Conservation (phyloP, 2,113 vertebrate genomes). For the Datnioides undecimradiatus region DNA sequence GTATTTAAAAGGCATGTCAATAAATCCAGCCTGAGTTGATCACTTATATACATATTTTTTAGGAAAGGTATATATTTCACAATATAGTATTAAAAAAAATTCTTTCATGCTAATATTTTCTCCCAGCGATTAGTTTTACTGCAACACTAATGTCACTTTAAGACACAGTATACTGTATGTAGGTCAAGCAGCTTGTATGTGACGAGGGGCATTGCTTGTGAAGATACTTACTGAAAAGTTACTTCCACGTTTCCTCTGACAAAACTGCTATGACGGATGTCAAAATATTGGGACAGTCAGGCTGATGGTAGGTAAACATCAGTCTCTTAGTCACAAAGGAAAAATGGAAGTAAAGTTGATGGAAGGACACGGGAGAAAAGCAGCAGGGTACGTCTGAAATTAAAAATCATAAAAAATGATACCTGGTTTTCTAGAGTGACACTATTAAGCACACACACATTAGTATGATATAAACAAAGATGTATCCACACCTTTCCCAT, state of each 20-base stretch:
- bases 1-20: conserved; percentile 3
- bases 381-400: conserved; percentile 39
- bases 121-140: neutral
- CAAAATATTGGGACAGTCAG: conserved; percentile 53
- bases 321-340: conserved; percentile 29
- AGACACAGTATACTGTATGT: conserved; percentile 25
- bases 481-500: neutral
- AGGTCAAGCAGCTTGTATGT: conserved; percentile 40
- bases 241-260: conserved; percentile 37
- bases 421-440: neutral
- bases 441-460: neutral
- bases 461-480: neutral
- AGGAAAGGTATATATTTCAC: neutral
- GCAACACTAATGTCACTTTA: neutral
- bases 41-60: neutral
- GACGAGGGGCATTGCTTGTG: neutral
- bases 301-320: conserved; percentile 27
- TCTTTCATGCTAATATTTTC: neutral
- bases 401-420: conserved; percentile 43
- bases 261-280: conserved; percentile 57
- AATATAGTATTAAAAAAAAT: conserved; percentile 24
- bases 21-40: conserved; percentile 12
- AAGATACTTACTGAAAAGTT: conserved; percentile 39
- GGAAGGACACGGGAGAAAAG: conserved; percentile 48
- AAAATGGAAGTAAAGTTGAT: conserved; percentile 28